Base-by-base conservation (phyloP, 2,113 vertebrate species). In the Danionella cerebrum region DNA sequence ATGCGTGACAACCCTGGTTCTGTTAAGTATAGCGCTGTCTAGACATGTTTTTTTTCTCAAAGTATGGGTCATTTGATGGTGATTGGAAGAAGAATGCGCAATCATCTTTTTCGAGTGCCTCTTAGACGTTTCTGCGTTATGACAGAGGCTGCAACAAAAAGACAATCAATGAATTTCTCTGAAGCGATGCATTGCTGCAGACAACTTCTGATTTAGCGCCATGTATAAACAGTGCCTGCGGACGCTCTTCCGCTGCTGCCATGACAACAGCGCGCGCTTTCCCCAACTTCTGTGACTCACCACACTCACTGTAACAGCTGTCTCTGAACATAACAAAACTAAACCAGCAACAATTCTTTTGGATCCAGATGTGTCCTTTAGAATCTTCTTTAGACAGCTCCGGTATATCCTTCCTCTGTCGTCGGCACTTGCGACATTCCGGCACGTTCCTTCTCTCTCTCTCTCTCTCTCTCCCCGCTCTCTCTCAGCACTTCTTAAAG, bases 401-500 rank as follows among this genome's bases (percentile, higher is more conserved):
- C n/a, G n/a, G n/a, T n/a, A n/a, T n/a, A n/a, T n/a, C n/a, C n/a
- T n/a, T n/a, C 59, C 22, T 29, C 45, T 24, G 6, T 33, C 18
- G 29, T 44, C 59, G 48, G 59, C 59, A 22, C 42, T 27, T 35
- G 44, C 48, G 44, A 48, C 41, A 36, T 24, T 63, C 35, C n/a
- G 42, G 11, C 42, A 64, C 29, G 18, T 24, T 60, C 16, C 19
- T n/a, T 48, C 19, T 22, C 24, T 44, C 27, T 19, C 24, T 12
- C n/a, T 5, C 29, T 33, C 29, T 33, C 29, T 9, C 5, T 5
- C 29, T 33, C 9, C 29, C n/a, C n/a, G n/a, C n/a, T n/a, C n/a
- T n/a, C 21, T 60, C 24, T 18, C 38, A 14, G 24, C 44, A 45
- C 58, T 60, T 48, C 19, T 64, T 64, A 64, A 64, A 64, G 42